Evolutionary conservation across 2,888 invertebrate genomes (phyloP).

Genomic region (Yponomeuta evonymella): DNA sequence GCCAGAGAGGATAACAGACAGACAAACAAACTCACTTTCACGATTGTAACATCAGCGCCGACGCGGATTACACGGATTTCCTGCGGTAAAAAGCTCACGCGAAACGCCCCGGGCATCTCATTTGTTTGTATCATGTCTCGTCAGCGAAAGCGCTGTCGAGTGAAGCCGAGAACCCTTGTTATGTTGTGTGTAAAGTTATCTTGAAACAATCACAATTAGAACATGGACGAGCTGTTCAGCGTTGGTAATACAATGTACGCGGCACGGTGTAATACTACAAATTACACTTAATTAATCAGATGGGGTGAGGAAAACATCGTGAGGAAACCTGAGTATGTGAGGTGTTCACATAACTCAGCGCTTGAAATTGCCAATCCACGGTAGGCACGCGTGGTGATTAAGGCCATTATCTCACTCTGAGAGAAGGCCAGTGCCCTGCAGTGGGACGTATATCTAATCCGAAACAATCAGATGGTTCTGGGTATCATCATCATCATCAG

Average conservation of each 20-base stretch:
- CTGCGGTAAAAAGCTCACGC: background rate
- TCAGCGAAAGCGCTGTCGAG: background rate
- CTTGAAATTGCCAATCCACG: too few species aligned
- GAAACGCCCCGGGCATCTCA: background rate
- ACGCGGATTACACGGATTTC: background rate
- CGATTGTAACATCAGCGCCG: background rate
- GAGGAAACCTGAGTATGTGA: too few species aligned
- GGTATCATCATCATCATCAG: too few species aligned
- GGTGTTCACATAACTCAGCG: too few species aligned
- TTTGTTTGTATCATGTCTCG: background rate
- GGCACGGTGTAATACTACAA: too few species aligned
- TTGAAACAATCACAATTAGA: background rate
- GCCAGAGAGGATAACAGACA: background rate
- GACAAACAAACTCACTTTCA: background rate
- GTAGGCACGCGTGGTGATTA: too few species aligned
- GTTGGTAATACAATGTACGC: background rate
- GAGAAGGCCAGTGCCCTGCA: too few species aligned
- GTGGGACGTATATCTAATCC: too few species aligned
- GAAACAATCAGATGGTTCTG: too few species aligned
- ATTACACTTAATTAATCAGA: too few species aligned
- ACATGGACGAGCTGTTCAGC: background rate
- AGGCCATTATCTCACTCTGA: too few species aligned
- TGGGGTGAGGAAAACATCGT: too few species aligned
- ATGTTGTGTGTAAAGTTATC: background rate
- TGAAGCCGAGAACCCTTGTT: background rate